Conservation (phyloP, 2,113 vertebrate genomes). For the Thomomys bottae region DNA sequence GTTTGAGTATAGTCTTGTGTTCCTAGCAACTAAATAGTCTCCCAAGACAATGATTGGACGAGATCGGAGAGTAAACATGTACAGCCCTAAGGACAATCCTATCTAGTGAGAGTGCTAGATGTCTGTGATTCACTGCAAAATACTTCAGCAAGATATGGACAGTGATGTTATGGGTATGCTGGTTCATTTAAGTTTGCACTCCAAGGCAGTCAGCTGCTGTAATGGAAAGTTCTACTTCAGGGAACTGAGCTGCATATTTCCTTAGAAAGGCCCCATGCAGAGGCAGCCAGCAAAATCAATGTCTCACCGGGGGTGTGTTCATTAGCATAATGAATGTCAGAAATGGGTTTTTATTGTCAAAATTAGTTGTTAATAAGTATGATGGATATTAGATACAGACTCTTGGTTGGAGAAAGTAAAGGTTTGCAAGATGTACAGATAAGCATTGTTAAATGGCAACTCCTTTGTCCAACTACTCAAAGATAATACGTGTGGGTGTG, state of each 20-base stretch:
- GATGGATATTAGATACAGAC: background rate
- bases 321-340: constrained; percentile 29
- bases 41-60: background rate
- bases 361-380: constrained; percentile 46
- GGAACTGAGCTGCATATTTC: constrained; percentile 13
- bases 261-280: constrained; percentile 23
- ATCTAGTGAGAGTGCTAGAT: background rate
- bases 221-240: constrained; percentile 52
- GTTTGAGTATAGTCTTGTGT: background rate
- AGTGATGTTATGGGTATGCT: background rate
- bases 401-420: no score
- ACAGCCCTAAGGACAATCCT: background rate
- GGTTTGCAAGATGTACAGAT: no score
- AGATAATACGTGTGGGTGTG: background rate
- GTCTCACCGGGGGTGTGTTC: constrained; percentile 12
- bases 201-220: background rate
- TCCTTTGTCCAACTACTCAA: background rate
- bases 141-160: background rate
- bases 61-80: background rate
- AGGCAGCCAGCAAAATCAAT: background rate
- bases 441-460: no score
- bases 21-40: background rate
- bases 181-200: background rate
- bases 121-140: background rate
- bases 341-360: constrained; percentile 55